phyloP scores from a whole-genome alignment of 2,888 invertebrate species.

The Drosophila antonietae region DNA sequence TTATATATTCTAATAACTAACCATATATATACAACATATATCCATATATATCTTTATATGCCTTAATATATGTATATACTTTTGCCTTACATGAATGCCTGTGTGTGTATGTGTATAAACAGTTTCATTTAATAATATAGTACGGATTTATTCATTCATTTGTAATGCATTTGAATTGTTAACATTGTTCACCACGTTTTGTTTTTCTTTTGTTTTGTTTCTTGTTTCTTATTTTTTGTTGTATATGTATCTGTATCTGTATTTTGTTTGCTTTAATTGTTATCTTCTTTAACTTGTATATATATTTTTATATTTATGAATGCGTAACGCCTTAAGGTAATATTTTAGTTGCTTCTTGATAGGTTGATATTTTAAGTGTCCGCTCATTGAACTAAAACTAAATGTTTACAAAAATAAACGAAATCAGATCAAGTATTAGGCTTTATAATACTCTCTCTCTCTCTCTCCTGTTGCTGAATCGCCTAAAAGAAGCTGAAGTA shows the following conservation, averaged over 20 bases:
- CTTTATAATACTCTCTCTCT: conserved; percentile 24
- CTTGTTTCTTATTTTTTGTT: conserved; percentile 12
- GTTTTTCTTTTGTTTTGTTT: conserved; percentile 3
- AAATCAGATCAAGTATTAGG: conserved; percentile 26
- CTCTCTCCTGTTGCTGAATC: conserved; percentile 18
- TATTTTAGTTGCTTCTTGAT: conserved; percentile 71
- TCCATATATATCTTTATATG: conserved; percentile 34
- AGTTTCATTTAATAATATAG: conserved; percentile 67
- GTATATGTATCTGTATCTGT: conserved; percentile 53
- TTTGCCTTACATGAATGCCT: conserved; percentile 47
- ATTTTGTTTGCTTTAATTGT: conserved; percentile 49
- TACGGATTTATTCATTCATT: conserved; percentile 64
- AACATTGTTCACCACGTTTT: conserved; percentile 79
- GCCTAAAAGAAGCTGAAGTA: conserved; percentile 47
- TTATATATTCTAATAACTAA: conserved; percentile 75
- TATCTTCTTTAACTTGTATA: conserved; percentile 44
- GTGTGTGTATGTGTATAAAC: conserved; percentile 54
- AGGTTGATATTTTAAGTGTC: conserved; percentile 57
- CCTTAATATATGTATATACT: conserved; percentile 45
- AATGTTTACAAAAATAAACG: conserved; percentile 5
- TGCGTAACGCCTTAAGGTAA: conserved; percentile 79
- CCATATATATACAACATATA: conserved; percentile 68
- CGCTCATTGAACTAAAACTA: conserved; percentile 30
- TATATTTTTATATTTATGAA: conserved; percentile 52
- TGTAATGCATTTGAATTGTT: conserved; percentile 77